Evolutionary conservation across 2,113 vertebrate genomes (phyloP).

Genomic region (Callaeas wilsoni): DNA sequence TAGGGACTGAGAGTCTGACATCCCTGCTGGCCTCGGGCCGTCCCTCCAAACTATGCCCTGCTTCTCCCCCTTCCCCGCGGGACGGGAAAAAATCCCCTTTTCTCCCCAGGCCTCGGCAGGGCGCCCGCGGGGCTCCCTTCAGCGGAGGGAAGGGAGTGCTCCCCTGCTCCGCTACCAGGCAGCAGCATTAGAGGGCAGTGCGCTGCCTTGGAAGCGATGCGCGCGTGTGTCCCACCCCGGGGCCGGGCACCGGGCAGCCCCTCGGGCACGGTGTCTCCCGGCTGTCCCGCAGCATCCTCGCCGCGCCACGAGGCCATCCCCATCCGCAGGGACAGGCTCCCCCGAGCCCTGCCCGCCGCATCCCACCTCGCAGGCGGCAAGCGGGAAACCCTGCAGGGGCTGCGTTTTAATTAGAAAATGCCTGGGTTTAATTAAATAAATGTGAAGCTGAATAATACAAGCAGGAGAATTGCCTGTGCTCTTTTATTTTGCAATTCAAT

Average conservation of each 20-base stretch:
- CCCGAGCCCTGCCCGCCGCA: not conserved
- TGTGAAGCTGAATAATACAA: not conserved
- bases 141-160: not conserved
- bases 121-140: not conserved
- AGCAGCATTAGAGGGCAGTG: conserved; percentile 33
- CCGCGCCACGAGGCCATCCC: not conserved
- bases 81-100: not conserved
- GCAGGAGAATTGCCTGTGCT: not conserved
- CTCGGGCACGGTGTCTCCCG: too few relatives aligned
- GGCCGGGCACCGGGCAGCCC: not conserved
- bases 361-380: not conserved
- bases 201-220: not conserved
- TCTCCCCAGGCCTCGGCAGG: not conserved
- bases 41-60: too few relatives aligned
- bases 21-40: not conserved
- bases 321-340: not conserved
- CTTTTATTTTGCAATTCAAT: conserved; percentile 38
- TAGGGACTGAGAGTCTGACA: not conserved
- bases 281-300: not conserved
- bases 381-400: not conserved
- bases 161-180: not conserved
- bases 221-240: rapidly evolving
- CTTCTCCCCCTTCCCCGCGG: not conserved
- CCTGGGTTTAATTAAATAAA: conserved; percentile 40
- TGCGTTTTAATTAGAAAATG: conserved; percentile 31